Conservation (phyloP, 2,113 vertebrate species). For the Chaetodon auriga region DNA sequence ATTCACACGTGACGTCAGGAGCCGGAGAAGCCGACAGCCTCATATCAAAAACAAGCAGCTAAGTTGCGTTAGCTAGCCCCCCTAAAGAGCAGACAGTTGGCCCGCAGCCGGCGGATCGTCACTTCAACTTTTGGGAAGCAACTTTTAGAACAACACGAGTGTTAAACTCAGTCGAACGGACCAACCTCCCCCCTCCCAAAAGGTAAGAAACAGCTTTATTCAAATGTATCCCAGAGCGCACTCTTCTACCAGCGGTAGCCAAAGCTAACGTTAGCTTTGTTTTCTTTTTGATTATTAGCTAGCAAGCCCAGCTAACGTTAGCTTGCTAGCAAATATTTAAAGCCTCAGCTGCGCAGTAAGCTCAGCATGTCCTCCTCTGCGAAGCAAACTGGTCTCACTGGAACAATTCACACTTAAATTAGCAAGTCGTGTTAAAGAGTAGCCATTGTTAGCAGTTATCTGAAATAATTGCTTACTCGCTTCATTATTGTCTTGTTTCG, state of each 20-base stretch:
- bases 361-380: constrained; percentile 12
- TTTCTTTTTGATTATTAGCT: constrained; percentile 72
- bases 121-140: constrained; percentile 70
- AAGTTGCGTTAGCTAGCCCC: constrained; percentile 60
- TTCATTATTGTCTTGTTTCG: constrained; percentile 44
- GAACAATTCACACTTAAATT: not conserved
- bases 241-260: not conserved
- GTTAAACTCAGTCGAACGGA: not conserved
- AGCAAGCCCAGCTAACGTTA: constrained; percentile 61
- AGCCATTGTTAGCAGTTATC: not conserved
- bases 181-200: not conserved
- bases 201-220: constrained; percentile 57
- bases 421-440: not conserved
- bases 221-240: not conserved
- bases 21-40: constrained; percentile 64
- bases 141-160: constrained; percentile 54
- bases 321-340: constrained; percentile 59
- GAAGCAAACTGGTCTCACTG: not conserved
- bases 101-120: constrained; percentile 61
- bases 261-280: constrained; percentile 78
- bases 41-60: constrained; percentile 74
- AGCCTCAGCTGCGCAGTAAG: constrained; percentile 62
- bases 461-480: not conserved
- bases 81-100: constrained; percentile 50
- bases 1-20: constrained; percentile 62